A percentile compares a stretch with the other conserved stretches of the same genome.
These are phyloP conservation scores for Babylonia areolata DNA, from an alignment of 1,140 invertebrate species.

Conservation along the genomic window DNA sequence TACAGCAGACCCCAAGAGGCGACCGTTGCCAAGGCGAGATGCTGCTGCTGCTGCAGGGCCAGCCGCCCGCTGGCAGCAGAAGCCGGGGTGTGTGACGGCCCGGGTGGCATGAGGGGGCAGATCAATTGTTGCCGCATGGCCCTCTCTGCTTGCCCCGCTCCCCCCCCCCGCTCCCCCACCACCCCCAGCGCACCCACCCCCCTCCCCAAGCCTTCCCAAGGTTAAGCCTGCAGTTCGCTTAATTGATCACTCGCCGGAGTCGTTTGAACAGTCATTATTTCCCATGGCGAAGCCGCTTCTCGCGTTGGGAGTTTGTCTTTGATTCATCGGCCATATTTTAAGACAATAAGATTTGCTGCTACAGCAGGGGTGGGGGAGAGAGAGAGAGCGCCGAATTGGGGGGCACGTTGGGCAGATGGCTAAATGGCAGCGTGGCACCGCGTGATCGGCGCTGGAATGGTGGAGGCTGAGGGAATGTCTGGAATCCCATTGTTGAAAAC, in stretches of 20 bases:
- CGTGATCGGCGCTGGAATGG: no score
- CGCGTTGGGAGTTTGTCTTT: conserved; percentile 23
- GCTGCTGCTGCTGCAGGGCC: no score
- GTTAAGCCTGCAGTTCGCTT: conserved; percentile 27
- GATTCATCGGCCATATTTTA: conserved; percentile 38
- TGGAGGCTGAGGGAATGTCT: no score
- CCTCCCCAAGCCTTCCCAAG: background rate
- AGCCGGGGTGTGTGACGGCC: no score
- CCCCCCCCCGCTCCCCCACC: background rate
- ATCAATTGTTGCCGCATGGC: conserved; percentile 18
- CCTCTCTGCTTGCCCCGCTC: no score
- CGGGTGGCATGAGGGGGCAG: background rate
- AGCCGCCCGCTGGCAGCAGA: no score
- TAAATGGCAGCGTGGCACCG: no score
- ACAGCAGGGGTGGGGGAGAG: background rate
- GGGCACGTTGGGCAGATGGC: no score
- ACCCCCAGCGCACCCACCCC: background rate
- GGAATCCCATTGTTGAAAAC: no score
- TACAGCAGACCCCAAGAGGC: no score
- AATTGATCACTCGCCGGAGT: conserved; percentile 35
- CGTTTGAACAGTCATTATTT: conserved; percentile 39
- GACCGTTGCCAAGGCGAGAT: no score
- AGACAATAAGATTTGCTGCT: conserved; percentile 36
- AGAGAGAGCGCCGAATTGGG: no score
- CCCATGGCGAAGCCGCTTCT: conserved; percentile 8